Evolutionary conservation across 2,888 invertebrate species (phyloP).

Genomic region (Cephus nigrinus): DNA sequence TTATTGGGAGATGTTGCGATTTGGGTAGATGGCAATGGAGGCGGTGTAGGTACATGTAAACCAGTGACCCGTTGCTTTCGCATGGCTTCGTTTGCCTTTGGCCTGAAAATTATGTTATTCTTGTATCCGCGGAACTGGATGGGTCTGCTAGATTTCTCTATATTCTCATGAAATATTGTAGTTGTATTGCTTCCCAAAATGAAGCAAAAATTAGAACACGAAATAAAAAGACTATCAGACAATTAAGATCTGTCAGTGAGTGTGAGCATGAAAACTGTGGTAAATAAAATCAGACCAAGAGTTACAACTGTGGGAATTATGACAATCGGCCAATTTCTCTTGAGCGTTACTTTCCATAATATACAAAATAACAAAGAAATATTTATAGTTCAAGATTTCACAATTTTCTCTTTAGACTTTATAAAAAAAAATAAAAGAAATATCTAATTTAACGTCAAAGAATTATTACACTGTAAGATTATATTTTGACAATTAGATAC

Average conservation of each 20-base stretch:
- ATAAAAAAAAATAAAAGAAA: not conserved
- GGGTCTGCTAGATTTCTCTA: not conserved
- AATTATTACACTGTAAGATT: not conserved
- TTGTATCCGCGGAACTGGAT: not conserved
- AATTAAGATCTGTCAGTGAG: not conserved
- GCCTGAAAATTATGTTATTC: constrained; percentile 46
- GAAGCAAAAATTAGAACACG: not conserved
- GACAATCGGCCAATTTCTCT: not conserved
- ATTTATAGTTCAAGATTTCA: not conserved
- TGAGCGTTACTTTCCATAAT: not conserved
- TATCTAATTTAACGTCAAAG: not conserved
- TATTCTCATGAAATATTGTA: not conserved
- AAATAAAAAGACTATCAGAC: not conserved
- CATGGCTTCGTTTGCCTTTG: constrained; percentile 57
- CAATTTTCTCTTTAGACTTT: not conserved
- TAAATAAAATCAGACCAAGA: not conserved
- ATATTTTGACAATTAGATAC: not conserved
- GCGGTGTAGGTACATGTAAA: constrained; percentile 60
- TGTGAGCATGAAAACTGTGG: not conserved
- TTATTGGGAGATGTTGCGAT: constrained; percentile 68
- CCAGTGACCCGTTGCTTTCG: constrained; percentile 55
- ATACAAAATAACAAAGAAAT: not conserved
- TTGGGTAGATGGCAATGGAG: constrained; percentile 60
- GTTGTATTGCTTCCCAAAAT: not conserved
- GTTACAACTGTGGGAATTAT: not conserved